Evolutionary conservation across 2,797 vertebrate genomes (phyloP).

Genomic region (Myotis pilosus): DNA sequence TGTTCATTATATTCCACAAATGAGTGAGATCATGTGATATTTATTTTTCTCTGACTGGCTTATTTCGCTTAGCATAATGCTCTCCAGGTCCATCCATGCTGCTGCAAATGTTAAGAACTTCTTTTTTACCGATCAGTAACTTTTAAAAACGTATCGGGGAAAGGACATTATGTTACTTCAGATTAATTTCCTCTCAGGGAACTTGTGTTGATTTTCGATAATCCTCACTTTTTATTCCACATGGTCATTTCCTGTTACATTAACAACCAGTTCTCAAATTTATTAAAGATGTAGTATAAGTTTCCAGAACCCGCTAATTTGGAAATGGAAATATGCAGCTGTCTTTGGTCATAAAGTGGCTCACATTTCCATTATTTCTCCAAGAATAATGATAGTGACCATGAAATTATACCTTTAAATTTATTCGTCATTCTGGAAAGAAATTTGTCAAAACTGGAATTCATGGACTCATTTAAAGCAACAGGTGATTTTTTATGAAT

Average conservation of each 20-base stretch:
- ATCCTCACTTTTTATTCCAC: background rate
- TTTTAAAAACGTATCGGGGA: background rate
- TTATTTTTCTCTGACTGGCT: no score
- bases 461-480: background rate
- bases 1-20: no score
- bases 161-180: background rate
- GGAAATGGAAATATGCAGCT: background rate
- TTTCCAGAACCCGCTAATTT: background rate
- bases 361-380: background rate
- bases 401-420: constrained; percentile 14
- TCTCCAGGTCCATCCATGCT: no score
- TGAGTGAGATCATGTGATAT: no score
- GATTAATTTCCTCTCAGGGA: background rate
- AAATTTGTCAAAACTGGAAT: background rate
- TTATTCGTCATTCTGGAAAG: background rate
- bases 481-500: background rate
- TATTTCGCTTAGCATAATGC: no score
- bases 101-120: no score
- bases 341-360: background rate
- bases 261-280: background rate
- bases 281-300: background rate
- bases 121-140: background rate
- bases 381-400: background rate
- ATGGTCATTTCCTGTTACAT: background rate
- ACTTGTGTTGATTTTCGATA: background rate